Evolutionary conservation across 1,140 invertebrate species (phyloP).

Genomic region (Phthorimaea operculella): DNA sequence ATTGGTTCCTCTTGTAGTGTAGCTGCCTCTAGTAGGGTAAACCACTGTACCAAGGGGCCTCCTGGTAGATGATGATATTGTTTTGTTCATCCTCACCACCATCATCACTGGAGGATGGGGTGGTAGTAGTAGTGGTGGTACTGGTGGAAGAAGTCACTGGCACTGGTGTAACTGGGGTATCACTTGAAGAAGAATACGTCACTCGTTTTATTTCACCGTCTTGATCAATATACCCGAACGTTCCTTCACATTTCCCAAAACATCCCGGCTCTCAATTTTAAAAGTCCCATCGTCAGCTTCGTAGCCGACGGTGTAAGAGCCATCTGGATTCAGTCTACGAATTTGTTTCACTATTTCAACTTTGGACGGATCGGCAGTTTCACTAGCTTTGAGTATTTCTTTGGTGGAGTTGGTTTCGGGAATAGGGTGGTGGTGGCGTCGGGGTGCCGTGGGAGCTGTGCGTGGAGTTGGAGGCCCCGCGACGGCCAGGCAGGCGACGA

Average conservation of each 20-base stretch:
- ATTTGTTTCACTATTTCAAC: slow-evolving; percentile 79
- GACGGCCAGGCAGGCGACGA: slow-evolving; percentile 43
- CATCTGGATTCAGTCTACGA: slow-evolving; percentile 83
- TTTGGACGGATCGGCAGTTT: slow-evolving; percentile 69
- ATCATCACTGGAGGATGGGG: slow-evolving; percentile 52
- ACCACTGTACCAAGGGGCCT: slow-evolving; percentile 58
- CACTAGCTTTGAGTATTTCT: slow-evolving; percentile 67
- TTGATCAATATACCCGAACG: slow-evolving; percentile 86
- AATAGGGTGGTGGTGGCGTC: slow-evolving; percentile 34
- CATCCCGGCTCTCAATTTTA: slow-evolving; percentile 85
- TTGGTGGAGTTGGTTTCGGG: slow-evolving; percentile 40
- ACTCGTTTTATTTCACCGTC: slow-evolving; percentile 84
- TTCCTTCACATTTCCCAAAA: slow-evolving; percentile 84
- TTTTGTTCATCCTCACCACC: slow-evolving; percentile 60
- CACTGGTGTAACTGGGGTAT: slow-evolving; percentile 60
- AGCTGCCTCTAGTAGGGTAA: slow-evolving; percentile 56
- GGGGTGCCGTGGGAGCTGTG: slow-evolving; percentile 24
- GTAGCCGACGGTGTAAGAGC: slow-evolving; percentile 86
- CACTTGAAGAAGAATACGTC: slow-evolving; percentile 77
- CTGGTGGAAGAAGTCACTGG: slow-evolving; percentile 10
- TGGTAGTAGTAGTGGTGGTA: slow-evolving; percentile 50
- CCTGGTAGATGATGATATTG: slow-evolving; percentile 51
- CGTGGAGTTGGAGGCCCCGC: slow-evolving; percentile 69
- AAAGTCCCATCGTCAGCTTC: slow-evolving; percentile 86
- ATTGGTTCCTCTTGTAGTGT: slow-evolving; percentile 67